Evolutionary conservation across 1,140 invertebrate species (phyloP).

Genomic region (Sogatella furcifera): DNA sequence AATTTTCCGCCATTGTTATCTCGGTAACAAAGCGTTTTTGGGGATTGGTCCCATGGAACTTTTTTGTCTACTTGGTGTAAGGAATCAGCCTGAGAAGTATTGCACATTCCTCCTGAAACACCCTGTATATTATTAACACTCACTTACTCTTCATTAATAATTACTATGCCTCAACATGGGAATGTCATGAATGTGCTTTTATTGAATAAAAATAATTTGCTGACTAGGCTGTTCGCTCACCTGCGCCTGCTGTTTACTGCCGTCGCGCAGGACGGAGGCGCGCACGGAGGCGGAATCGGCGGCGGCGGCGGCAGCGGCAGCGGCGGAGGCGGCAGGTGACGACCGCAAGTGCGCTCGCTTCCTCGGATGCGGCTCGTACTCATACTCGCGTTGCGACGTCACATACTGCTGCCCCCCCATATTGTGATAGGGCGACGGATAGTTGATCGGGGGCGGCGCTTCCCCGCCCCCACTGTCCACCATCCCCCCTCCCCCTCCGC

Average conservation of each 20-base stretch:
- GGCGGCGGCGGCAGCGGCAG: constrained; percentile 27
- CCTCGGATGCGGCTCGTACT: constrained; percentile 35
- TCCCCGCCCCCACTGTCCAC: constrained; percentile 20
- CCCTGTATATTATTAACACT: too few relatives aligned
- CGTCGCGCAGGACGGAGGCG: constrained; percentile 54
- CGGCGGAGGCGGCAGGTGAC: constrained; percentile 28
- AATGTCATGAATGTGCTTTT: too few relatives aligned
- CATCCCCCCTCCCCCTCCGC: constrained; percentile 7
- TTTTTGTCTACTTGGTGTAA: too few relatives aligned
- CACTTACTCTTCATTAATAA: too few relatives aligned
- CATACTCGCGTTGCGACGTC: constrained; percentile 30
- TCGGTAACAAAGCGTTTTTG: too few relatives aligned
- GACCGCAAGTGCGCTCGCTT: constrained; percentile 24
- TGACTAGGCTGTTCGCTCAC: too few relatives aligned
- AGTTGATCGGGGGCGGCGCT: constrained; percentile 20
- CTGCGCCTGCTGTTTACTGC: constrained; percentile 27
- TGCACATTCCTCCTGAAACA: too few relatives aligned
- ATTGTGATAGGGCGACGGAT: constrained; percentile 19
- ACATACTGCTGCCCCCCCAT: constrained; percentile 31
- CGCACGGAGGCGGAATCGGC: constrained; percentile 34
- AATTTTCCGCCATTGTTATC: too few relatives aligned
- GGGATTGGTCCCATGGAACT: too few relatives aligned
- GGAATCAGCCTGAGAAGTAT: too few relatives aligned
- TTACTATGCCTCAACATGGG: too few relatives aligned
- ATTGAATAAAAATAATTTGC: too few relatives aligned